Evolutionary conservation across 2,888 invertebrate genomes (phyloP).

Genomic region (Lycaena phlaeas): DNA sequence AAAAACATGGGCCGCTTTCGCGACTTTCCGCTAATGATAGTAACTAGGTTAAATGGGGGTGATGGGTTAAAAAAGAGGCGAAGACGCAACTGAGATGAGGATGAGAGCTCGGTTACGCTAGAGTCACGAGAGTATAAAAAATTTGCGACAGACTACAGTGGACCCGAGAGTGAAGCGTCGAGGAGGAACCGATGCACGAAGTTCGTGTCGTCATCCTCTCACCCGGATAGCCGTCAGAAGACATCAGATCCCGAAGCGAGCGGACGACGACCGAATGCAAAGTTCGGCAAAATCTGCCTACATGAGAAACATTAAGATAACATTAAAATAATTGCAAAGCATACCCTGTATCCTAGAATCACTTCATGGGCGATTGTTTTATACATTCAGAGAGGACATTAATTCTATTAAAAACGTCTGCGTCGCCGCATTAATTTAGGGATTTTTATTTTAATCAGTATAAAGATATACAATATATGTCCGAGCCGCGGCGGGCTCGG

Average conservation of each 20-base stretch:
- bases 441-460: conserved; percentile 58
- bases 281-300: conserved; percentile 56
- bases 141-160: conserved; percentile 64
- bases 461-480: conserved; percentile 47
- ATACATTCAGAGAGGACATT: conserved; percentile 65
- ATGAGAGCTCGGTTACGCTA: conserved; percentile 39
- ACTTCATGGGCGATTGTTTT: conserved; percentile 77
- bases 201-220: conserved; percentile 16
- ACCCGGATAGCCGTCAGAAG: conserved; percentile 9
- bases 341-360: conserved; percentile 95
- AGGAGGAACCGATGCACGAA: conserved; percentile 33
- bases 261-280: conserved; percentile 33
- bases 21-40: background rate
- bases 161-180: conserved; percentile 55
- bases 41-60: conserved; percentile 14
- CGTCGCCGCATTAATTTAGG: conserved; percentile 59
- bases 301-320: conserved; percentile 72
- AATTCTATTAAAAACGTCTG: conserved; percentile 60
- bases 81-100: conserved; percentile 42
- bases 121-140: conserved; percentile 63
- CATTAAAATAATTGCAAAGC: conserved; percentile 92
- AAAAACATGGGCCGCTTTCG: conserved; percentile 5
- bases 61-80: conserved; percentile 33
- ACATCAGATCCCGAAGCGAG: conserved; percentile 14
- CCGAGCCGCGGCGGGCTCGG: conserved; percentile 33